Percentiles rank a stretch among this genome's conserved stretches.
phyloP scores from a whole-genome alignment of 2,113 vertebrate genomes.

The Sylvia atricapilla region DNA sequence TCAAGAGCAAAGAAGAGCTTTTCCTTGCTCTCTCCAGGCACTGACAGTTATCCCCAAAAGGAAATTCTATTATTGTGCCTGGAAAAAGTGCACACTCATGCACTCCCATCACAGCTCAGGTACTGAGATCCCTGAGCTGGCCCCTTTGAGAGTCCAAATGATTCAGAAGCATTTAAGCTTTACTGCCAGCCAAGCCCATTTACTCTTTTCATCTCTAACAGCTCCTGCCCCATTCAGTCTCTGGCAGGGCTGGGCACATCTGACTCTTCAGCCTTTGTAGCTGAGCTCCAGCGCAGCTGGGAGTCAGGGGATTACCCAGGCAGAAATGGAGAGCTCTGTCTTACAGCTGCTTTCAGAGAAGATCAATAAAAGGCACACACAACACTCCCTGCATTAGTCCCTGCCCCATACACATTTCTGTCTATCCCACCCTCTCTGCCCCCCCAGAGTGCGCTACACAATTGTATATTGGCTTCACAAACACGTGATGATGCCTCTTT shows the following conservation, averaged over 20 bases:
- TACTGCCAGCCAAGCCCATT: not conserved
- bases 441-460: not conserved
- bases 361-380: not conserved
- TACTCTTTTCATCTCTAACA: not conserved
- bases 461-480: not conserved
- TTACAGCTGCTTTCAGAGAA: not conserved
- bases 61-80: not conserved
- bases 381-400: not conserved
- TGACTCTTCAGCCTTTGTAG: not conserved
- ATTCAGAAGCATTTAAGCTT: not conserved
- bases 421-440: not conserved
- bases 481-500: not conserved
- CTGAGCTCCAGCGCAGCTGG: not conserved
- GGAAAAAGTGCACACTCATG: not conserved
- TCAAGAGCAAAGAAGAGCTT: not conserved
- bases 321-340: not conserved
- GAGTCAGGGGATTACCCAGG: not conserved
- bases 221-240: not conserved
- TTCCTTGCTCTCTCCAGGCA: not conserved
- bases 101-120: not conserved
- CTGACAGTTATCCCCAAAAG: not conserved
- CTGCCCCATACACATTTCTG: too few species aligned
- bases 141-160: not conserved
- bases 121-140: not conserved
- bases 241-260: not conserved